A percentile compares a stretch with the other conserved stretches of the same genome.
Evolutionary conservation across 2,797 vertebrate species (phyloP).

Genomic region (Carcharodon carcharias): DNA sequence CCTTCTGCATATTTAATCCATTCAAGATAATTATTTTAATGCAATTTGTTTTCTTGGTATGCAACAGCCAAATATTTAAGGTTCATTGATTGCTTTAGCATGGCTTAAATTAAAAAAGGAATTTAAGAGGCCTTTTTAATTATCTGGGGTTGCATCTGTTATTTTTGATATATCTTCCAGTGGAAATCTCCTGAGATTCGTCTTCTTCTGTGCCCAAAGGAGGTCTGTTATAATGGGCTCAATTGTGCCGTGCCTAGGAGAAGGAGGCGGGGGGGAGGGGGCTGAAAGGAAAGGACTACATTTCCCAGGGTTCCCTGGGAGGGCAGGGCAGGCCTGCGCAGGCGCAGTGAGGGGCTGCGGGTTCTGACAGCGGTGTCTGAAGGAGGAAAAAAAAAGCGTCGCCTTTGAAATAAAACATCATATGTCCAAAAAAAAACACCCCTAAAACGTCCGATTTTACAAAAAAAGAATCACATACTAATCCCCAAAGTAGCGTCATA

Average conservation of each 20-base stretch:
- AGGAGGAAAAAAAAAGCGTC: not conserved
- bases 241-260: not conserved
- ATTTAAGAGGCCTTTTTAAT: not conserved
- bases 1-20: not conserved
- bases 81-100: not conserved
- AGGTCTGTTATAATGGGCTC: not conserved
- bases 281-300: not conserved
- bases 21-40: not conserved
- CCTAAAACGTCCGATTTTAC: not conserved
- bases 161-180: not conserved
- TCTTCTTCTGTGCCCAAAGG: not conserved
- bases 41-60: not conserved
- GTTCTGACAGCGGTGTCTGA: not conserved
- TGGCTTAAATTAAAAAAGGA: not conserved
- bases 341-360: not conserved
- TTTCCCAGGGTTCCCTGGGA: conserved; percentile 39
- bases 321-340: not conserved
- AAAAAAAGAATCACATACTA: not conserved
- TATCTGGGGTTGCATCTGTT: not conserved
- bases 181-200: not conserved
- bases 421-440: not conserved
- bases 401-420: not conserved
- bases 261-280: not conserved
- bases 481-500: not conserved
- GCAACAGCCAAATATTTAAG: not conserved